Base-by-base conservation (phyloP, 2,888 invertebrate species). In the Cryptocheilus praepositus region DNA sequence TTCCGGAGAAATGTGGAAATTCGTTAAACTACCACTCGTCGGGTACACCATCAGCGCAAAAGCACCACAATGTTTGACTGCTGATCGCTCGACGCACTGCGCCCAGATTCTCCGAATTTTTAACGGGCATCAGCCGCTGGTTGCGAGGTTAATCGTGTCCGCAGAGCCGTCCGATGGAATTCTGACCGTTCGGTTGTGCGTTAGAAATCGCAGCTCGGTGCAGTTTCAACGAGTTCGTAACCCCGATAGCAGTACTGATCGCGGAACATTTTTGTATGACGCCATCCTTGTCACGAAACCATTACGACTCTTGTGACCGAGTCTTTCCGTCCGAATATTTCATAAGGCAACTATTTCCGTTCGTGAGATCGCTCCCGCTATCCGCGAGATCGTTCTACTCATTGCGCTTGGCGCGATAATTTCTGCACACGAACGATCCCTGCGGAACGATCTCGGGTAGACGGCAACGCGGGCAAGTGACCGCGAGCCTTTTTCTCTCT, bases 241-340 rank as follows among this genome's bases (percentile, higher is more conserved):
- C 64, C 68, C 56, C 46, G 64, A 65, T 61, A 64, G 69, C 61
- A 64, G 69, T 67, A 52, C 64, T 68, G 63, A 89, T 90, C 60
- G 66, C 65, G 71, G 83, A 89, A 89, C 79, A 87, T 90, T 65
- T 70, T 73, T 62, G 69, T 54, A 70, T 64, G 79, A 80, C 79
- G 79, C 79, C 79, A 80, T 80, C 77, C 80, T 75, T 77, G 74
- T 73, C 73, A 68, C 54, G 62, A 67, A 67, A 71, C 62, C 74
- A 68, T 68, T 75, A 74, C 61, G 58, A 63, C 64, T 55, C 64
- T 64, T 65, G 56, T 55, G 54, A 64, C 64, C 58, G 19, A 36
- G 51, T 71, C 66, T 74, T 49, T 49, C 18, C 65, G 51, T 52
- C 18, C 51, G 67, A n/a, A n/a, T n/a, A 62, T 46, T 68, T 62